Conservation (phyloP, 2,113 vertebrate species). For the Elephantulus edwardii region DNA sequence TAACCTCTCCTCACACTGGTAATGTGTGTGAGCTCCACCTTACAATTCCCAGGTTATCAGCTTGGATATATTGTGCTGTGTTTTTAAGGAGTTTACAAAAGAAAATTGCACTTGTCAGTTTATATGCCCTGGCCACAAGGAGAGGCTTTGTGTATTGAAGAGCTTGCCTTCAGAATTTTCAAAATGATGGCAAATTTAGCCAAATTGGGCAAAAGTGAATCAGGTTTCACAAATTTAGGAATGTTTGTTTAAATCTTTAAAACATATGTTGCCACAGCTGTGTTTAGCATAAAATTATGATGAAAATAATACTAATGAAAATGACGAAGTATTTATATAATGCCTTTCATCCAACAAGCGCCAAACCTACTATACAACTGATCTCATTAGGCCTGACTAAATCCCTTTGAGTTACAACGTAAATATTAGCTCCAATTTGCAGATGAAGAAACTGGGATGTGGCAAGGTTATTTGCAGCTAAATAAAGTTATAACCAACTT, state of each 20-base stretch:
- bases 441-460: constrained; percentile 48
- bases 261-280: constrained; percentile 77
- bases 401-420: constrained; percentile 63
- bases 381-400: constrained; percentile 75
- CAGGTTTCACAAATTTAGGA: constrained; percentile 73
- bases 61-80: not conserved
- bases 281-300: constrained; percentile 74
- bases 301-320: constrained; percentile 81
- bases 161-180: constrained; percentile 64
- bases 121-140: constrained; percentile 44
- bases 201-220: constrained; percentile 74
- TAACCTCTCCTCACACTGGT: not conserved
- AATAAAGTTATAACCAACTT: constrained; percentile 27
- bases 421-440: constrained; percentile 74
- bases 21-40: not conserved
- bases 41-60: not conserved
- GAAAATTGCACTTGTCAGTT: constrained; percentile 54
- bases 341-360: constrained; percentile 57
- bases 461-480: constrained; percentile 50
- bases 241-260: constrained; percentile 77
- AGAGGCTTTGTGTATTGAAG: constrained; percentile 61
- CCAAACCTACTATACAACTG: constrained; percentile 63
- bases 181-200: constrained; percentile 71
- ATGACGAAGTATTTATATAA: constrained; percentile 77
- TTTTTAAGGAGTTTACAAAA: constrained; percentile 60